Evolutionary conservation across 2,888 invertebrate genomes (phyloP), one percentile per base, ranked within the genome.

Genomic region (Lasioglossum marginatum): DNA sequence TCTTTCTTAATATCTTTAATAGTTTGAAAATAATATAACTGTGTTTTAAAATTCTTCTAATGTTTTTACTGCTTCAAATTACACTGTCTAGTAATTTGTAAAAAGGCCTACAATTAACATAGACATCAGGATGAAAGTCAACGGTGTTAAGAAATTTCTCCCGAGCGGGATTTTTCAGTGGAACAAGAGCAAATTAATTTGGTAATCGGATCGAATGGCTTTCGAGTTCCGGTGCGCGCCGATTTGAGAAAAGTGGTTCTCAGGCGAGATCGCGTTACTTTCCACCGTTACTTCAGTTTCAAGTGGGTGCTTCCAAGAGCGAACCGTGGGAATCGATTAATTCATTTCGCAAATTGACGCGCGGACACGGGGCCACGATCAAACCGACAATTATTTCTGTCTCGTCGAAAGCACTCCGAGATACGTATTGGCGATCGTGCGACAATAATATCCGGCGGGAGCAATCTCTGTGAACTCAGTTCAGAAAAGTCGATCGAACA

Each of bases 291-390:
- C 71, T 82, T 81, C 68, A 85, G 84, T 84, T 80, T 86, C 90
- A 87, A 89, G 89, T 83, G 91, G 89, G 73, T 91, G 91, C 89
- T 83, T 87, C 84, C 82, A 89, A 89, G 83, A 90, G 91, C 81
- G 86, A 90, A 81, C 40, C 85, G 87, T 70, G 87, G 79, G 80
- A 81, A 81, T 81, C 75, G 52, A 75, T 70, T 79, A 45, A 40
- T 23, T 40, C 37, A n/a, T 70, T n/a, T 72, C 34, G 66, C 34
- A 31, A 34, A 34, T 34, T 34, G 19, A 66, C 63, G 63, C 31
- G 5, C 63, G 60, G 16, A 60, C 27, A 14, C 31, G 6, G 27
- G 14, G 27, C 27, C 31, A 27, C 16, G 63, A 14, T 63, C 16
- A 2, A 31, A 16, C n/a, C 63, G 31, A 16, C 5, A 1, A 16